These are phyloP conservation scores for Yponomeuta cagnagella DNA, from an alignment of 2,888 invertebrate species.

Conservation along the genomic window DNA sequence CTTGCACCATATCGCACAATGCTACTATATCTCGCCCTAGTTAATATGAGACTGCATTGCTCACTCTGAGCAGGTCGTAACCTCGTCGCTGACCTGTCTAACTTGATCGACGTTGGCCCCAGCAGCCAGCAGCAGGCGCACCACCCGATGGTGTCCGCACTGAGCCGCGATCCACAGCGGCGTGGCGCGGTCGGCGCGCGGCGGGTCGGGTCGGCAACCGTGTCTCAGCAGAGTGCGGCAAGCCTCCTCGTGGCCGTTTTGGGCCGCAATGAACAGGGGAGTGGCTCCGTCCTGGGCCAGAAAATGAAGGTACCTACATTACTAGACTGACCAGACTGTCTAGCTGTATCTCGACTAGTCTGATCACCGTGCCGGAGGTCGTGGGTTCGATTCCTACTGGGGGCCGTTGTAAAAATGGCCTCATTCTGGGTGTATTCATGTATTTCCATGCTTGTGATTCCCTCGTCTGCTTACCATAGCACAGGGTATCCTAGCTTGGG, in stretches of 20 bases:
- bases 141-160: constrained; percentile 93
- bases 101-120: constrained; percentile 88
- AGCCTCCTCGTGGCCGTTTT: constrained; percentile 93
- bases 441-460: too few relatives aligned
- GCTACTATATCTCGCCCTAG: too few relatives aligned
- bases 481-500: too few relatives aligned
- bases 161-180: constrained; percentile 96
- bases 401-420: too few relatives aligned
- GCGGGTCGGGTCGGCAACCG: constrained; percentile 83
- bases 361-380: too few relatives aligned
- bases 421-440: too few relatives aligned
- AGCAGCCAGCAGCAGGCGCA: constrained; percentile 82
- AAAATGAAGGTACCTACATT: background rate
- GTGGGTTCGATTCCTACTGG: too few relatives aligned
- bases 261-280: constrained; percentile 93
- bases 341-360: too few relatives aligned
- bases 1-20: too few relatives aligned
- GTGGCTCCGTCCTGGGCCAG: constrained; percentile 88
- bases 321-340: too few relatives aligned
- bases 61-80: background rate
- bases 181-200: constrained; percentile 89
- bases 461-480: too few relatives aligned
- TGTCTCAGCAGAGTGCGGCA: constrained; percentile 82
- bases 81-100: constrained; percentile 78
- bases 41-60: too few relatives aligned